A percentile compares a stretch with the other conserved stretches of the same genome.
Conservation (phyloP, 2,888 invertebrate species). For the Rhimphoctona megacephalus region DNA sequence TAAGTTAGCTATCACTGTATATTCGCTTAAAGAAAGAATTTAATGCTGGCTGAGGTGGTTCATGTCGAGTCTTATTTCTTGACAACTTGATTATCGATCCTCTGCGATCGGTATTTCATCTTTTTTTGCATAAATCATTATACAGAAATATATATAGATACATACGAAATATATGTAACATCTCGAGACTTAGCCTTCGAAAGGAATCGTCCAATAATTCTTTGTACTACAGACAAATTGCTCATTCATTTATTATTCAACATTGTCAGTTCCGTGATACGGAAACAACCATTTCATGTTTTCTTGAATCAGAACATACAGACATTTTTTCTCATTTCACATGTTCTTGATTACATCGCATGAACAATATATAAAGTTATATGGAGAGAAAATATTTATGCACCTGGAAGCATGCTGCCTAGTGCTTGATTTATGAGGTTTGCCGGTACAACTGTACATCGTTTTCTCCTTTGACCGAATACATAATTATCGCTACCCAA, state of each 20-base stretch:
- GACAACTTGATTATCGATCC: constrained; percentile 54
- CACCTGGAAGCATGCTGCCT: constrained; percentile 21
- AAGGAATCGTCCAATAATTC: not conserved
- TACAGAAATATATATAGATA: not conserved
- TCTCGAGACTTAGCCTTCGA: not conserved
- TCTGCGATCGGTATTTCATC: constrained; percentile 13
- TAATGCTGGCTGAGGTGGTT: constrained; percentile 9
- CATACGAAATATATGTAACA: not conserved
- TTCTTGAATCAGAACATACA: not conserved
- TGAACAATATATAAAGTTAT: not conserved
- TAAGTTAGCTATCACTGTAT: not conserved
- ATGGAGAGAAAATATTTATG: constrained; percentile 18
- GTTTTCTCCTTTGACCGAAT: constrained; percentile 31
- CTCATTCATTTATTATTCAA: not conserved
- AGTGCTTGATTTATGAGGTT: constrained; percentile 56
- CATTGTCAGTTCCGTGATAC: not conserved
- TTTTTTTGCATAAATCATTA: constrained; percentile 3
- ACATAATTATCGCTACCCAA: too few relatives aligned
- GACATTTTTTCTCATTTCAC: not conserved
- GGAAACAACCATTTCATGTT: not conserved
- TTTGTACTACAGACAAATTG: not conserved
- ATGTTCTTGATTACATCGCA: not conserved
- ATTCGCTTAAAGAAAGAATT: constrained; percentile 29
- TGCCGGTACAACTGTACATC: not conserved
- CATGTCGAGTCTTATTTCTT: constrained; percentile 33